Conservation (phyloP, 2,113 vertebrate species). For the Pao palembangensis region DNA sequence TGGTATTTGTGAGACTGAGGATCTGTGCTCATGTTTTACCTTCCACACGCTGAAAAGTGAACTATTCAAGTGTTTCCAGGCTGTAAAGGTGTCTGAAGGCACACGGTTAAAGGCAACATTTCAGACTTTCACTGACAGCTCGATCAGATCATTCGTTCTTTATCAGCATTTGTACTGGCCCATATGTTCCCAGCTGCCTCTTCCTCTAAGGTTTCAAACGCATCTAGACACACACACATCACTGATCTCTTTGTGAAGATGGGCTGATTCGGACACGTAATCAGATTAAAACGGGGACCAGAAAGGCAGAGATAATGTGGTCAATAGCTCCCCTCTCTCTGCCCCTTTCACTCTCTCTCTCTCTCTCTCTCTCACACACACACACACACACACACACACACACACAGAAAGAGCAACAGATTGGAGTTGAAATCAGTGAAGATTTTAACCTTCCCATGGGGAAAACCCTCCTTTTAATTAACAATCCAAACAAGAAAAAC, state of each 20-base stretch:
- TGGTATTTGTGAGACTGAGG: no score
- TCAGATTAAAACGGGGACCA: conserved; percentile 54
- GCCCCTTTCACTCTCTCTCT: no score
- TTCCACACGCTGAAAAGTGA: no score
- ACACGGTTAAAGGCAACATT: no score
- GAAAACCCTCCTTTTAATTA: conserved; percentile 72
- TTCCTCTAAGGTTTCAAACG: conserved; percentile 8
- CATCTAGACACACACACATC: conserved; percentile 13
- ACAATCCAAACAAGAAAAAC: conserved; percentile 67
- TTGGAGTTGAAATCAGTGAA: conserved; percentile 59
- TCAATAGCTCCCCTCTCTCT: conserved; percentile 28
- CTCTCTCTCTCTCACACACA: not conserved
- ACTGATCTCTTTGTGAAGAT: conserved; percentile 56
- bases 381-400: conserved; percentile 15
- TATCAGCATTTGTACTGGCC: conserved; percentile 6
- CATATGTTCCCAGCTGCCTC: conserved; percentile 21
- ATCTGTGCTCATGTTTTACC: no score
- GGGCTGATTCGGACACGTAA: conserved; percentile 52
- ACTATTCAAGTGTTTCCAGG: no score
- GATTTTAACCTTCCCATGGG: conserved; percentile 66
- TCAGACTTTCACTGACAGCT: not conserved
- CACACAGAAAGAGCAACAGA: conserved; percentile 53
- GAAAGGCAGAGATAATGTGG: conserved; percentile 42
- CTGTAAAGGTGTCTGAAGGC: no score
- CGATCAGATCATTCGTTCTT: not conserved